A percentile compares a stretch with the other conserved stretches of the same genome.
Conservation (phyloP, 2,797 vertebrate species). For the Poecilia picta region DNA sequence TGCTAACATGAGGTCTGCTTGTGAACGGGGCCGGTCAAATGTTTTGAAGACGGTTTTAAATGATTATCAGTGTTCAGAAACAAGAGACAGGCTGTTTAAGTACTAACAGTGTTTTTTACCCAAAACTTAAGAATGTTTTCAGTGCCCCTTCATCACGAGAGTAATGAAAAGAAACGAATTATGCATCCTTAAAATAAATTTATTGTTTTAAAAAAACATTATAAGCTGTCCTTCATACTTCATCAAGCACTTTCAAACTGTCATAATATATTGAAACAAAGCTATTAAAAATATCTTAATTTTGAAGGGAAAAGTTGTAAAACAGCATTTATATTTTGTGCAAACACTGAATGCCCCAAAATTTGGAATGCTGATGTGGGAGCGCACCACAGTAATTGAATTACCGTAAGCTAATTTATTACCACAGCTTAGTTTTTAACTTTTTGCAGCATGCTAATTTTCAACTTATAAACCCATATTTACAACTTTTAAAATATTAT, state of each 20-base stretch:
- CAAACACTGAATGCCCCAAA: neutral
- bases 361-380: neutral
- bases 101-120: slow-evolving; percentile 56
- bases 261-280: neutral
- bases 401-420: neutral
- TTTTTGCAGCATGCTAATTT: neutral
- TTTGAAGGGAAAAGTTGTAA: neutral
- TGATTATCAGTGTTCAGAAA: slow-evolving; percentile 44
- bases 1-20: slow-evolving; percentile 46
- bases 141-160: neutral
- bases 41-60: slow-evolving; percentile 58
- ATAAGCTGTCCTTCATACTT: neutral
- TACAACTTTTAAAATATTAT: neutral
- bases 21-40: slow-evolving; percentile 42
- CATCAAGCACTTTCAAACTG: neutral
- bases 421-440: neutral
- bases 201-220: neutral
- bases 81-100: slow-evolving; percentile 46
- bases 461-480: neutral
- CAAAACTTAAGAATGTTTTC: slow-evolving; percentile 35
- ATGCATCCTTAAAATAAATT: neutral
- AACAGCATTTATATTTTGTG: neutral
- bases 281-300: neutral
- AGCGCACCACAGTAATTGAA: neutral
- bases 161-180: slow-evolving; percentile 13